Evolutionary conservation across 2,888 invertebrate genomes (phyloP).

Genomic region (Epiblema foenella): DNA sequence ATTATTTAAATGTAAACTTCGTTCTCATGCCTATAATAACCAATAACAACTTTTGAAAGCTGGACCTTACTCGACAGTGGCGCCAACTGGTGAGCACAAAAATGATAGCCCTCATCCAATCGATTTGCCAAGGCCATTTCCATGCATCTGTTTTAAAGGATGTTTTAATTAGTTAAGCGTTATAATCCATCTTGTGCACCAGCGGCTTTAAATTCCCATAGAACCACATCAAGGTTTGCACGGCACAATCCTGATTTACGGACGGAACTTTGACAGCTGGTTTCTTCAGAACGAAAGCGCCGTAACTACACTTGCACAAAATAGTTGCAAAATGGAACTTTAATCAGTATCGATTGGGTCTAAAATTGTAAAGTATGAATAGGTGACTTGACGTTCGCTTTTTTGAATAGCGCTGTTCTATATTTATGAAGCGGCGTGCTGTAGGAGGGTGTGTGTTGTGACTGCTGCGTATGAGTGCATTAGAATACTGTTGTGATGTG

Average conservation of each 20-base stretch:
- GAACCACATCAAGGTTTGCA: conserved; percentile 30
- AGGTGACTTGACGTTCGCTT: background rate
- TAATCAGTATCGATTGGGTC: background rate
- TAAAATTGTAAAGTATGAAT: background rate
- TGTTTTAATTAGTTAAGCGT: conserved; percentile 17
- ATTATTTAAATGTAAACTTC: too few species aligned
- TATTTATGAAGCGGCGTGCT: conserved; percentile 50
- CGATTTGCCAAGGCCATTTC: background rate
- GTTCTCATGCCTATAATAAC: too few species aligned
- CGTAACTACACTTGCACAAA: background rate
- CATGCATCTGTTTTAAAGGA: background rate
- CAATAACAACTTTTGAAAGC: too few species aligned
- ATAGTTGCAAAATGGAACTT: background rate
- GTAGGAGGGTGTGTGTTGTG: conserved; percentile 35
- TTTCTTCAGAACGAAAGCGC: background rate
- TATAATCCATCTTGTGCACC: conserved; percentile 22
- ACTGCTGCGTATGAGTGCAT: background rate
- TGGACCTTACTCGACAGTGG: too few species aligned
- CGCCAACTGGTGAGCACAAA: too few species aligned
- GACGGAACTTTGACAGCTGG: conserved; percentile 39
- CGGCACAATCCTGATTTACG: conserved; percentile 49
- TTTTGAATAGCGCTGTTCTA: conserved; percentile 47
- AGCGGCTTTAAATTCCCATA: conserved; percentile 23
- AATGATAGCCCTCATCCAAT: too few species aligned
- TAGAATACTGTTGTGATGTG: background rate